Percentiles rank a stretch among this genome's conserved stretches.
Evolutionary conservation across 2,797 vertebrate genomes (phyloP).

Genomic region (Novumbra hubbsi): DNA sequence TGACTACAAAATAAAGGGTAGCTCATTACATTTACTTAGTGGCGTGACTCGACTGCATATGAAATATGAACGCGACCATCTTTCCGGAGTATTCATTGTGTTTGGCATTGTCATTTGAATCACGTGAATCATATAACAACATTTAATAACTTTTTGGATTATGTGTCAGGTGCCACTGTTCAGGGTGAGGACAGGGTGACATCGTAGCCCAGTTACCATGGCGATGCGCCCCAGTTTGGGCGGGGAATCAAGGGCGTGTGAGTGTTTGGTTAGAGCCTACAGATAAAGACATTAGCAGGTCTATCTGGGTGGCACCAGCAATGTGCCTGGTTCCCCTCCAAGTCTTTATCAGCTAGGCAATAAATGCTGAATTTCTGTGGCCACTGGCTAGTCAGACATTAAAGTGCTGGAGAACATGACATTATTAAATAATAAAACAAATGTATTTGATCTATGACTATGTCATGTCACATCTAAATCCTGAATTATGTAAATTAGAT

Average conservation of each 20-base stretch:
- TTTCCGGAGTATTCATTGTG: background rate
- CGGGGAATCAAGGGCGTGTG: conserved; percentile 56
- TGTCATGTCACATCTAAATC: background rate
- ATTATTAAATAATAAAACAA: too few species aligned
- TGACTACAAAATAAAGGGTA: background rate
- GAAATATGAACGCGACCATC: background rate
- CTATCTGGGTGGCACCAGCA: conserved; percentile 59
- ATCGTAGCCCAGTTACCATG: conserved; percentile 37
- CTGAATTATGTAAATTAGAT: background rate
- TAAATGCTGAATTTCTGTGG: conserved; percentile 31
- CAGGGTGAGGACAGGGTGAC: conserved; percentile 1
- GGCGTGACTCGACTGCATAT: background rate
- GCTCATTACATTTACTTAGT: background rate
- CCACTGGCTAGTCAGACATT: conserved; percentile 20
- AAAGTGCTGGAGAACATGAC: background rate
- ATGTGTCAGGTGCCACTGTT: background rate
- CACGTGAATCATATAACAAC: background rate
- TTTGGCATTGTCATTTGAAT: background rate
- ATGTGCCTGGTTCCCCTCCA: conserved; percentile 37
- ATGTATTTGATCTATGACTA: background rate
- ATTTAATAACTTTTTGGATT: background rate
- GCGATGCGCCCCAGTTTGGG: conserved; percentile 58
- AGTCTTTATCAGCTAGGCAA: conserved; percentile 66
- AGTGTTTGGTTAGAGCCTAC: conserved; percentile 41
- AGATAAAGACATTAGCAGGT: conserved; percentile 68